Evolutionary conservation across 1,140 invertebrate genomes (phyloP).

Genomic region (Ceratosolen fusciceps): DNA sequence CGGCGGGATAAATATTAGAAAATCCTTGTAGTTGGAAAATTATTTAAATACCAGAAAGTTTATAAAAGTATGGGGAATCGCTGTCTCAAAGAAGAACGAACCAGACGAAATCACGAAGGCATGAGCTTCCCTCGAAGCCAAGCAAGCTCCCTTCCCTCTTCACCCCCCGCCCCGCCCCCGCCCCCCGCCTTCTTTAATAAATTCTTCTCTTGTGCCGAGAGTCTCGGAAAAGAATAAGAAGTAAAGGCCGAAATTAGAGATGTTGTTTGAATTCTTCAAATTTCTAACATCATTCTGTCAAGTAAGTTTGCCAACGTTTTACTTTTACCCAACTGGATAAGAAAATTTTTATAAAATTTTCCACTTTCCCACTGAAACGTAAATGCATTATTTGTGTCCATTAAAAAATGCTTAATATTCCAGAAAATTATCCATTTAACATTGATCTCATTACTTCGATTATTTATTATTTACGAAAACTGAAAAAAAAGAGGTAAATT

Average conservation of each 20-base stretch:
- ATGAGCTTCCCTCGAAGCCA: no score
- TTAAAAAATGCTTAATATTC: no score
- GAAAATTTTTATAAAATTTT: no score
- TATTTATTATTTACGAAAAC: no score
- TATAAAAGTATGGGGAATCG: not conserved
- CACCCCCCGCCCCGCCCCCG: no score
- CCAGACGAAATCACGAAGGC: not conserved
- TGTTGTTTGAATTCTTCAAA: constrained; percentile 27
- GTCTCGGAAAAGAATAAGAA: constrained; percentile 18
- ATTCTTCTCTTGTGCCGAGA: constrained; percentile 1
- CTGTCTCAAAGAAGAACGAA: not conserved
- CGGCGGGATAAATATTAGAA: not conserved
- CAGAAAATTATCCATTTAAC: no score
- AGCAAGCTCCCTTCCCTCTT: no score
- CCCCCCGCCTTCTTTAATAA: constrained; percentile 25
- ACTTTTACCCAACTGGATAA: no score
- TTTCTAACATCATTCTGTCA: constrained; percentile 16
- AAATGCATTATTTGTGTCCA: no score
- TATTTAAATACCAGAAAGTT: not conserved
- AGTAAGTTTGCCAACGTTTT: not conserved
- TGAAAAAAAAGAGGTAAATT: no score
- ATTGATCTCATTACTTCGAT: no score
- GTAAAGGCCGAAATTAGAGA: constrained; percentile 5
- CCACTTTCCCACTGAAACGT: no score
- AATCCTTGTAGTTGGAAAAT: not conserved